These are phyloP conservation scores for Paragorgia papillata DNA, from an alignment of 92 coral and sea anemone genomes.

Conservation along the genomic window DNA sequence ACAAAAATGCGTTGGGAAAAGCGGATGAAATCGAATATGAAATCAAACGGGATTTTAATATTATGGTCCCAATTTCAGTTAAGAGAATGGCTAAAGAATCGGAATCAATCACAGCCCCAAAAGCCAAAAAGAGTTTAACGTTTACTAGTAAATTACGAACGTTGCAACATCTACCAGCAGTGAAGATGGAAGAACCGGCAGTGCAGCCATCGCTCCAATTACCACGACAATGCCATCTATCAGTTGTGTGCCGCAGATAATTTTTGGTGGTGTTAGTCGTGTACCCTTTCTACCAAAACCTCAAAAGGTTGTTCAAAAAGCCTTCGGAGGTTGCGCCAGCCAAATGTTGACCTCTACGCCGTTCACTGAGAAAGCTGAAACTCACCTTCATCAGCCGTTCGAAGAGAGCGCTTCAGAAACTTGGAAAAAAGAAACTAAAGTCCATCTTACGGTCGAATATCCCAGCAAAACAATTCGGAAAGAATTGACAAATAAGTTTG, in stretches of 20 bases:
- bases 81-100: constrained; percentile 50
- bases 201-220: no score
- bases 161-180: neutral
- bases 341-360: constrained; percentile 33
- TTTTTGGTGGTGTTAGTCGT: constrained; percentile 12
- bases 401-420: constrained; percentile 12
- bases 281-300: neutral
- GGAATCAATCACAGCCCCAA: constrained; percentile 41
- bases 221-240: neutral
- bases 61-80: constrained; percentile 28
- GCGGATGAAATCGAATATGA: no score
- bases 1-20: no score
- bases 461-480: constrained; percentile 54
- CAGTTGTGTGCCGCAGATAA: neutral
- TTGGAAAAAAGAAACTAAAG: constrained; percentile 38
- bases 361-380: constrained; percentile 2
- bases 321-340: neutral
- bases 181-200: neutral
- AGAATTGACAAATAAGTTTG: constrained; percentile 36
- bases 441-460: constrained; percentile 34
- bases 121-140: constrained; percentile 33
- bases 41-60: constrained; percentile 40
- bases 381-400: no score
- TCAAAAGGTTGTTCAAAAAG: constrained; percentile 18
- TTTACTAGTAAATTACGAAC: no score